Evolutionary conservation across 2,888 invertebrate species (phyloP).

Genomic region (Cylloceria caligata): DNA sequence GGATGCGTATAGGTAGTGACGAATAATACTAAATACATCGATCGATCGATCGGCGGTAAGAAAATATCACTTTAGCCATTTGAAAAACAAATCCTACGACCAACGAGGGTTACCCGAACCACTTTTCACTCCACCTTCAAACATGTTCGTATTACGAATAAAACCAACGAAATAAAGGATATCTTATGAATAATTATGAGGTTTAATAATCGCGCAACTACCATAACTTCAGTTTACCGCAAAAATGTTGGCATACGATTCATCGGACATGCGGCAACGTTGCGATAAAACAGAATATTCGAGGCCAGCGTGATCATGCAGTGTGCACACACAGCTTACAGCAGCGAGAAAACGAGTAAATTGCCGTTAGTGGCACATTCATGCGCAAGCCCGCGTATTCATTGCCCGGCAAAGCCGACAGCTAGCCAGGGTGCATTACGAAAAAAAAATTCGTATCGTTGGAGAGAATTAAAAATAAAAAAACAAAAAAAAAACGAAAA

Average conservation of each 20-base stretch:
- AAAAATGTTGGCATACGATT: neutral
- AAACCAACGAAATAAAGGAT: neutral
- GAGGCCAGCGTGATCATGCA: neutral
- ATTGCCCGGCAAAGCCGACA: slow-evolving; percentile 17
- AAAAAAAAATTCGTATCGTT: slow-evolving; percentile 31
- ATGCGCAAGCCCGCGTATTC: slow-evolving; percentile 11
- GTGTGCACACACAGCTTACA: slow-evolving; percentile 26
- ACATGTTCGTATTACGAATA: too few relatives aligned
- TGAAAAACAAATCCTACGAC: too few relatives aligned
- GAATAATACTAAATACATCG: neutral
- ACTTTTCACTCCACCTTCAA: neutral
- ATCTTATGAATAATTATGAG: neutral
- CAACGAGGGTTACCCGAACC: neutral
- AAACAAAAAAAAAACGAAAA: slow-evolving; percentile 14
- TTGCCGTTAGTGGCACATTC: neutral
- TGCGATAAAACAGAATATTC: neutral
- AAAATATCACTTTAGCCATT: too few relatives aligned
- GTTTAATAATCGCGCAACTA: neutral
- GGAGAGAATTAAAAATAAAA: slow-evolving; percentile 32
- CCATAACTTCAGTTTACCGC: neutral
- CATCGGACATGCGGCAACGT: neutral
- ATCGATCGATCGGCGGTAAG: too few relatives aligned
- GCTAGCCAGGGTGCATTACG: slow-evolving; percentile 1
- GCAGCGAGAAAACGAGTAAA: slow-evolving; percentile 31
- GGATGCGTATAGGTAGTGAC: too few relatives aligned